Conservation (phyloP, 2,113 vertebrate species). For the Daboia siamensis region DNA sequence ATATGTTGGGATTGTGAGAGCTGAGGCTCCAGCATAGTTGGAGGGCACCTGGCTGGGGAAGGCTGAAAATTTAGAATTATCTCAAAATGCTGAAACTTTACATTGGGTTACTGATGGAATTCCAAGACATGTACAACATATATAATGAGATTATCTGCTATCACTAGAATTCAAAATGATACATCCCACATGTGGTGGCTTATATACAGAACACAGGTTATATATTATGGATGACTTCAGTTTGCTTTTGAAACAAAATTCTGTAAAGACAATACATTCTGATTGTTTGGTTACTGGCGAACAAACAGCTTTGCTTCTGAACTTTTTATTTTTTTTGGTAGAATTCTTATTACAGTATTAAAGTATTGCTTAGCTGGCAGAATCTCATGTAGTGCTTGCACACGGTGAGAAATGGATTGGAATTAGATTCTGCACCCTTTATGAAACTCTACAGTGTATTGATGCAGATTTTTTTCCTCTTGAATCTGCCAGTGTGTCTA, state of each 20-base stretch:
- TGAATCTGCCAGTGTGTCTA: slow-evolving; percentile 54
- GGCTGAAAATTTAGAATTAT: slow-evolving; percentile 61
- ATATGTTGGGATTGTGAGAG: background rate
- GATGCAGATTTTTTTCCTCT: slow-evolving; percentile 45
- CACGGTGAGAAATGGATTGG: slow-evolving; percentile 46
- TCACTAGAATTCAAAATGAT: slow-evolving; percentile 60
- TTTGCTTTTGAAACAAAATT: slow-evolving; percentile 45
- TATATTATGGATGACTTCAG: slow-evolving; percentile 49
- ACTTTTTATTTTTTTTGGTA: slow-evolving; percentile 60
- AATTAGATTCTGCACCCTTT: slow-evolving; percentile 57
- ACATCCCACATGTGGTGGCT: slow-evolving; percentile 53
- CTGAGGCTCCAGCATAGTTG: background rate
- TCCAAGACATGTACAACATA: slow-evolving; percentile 68
- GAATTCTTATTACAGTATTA: slow-evolving; percentile 72
- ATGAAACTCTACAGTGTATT: slow-evolving; percentile 66
- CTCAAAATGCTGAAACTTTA: slow-evolving; percentile 72
- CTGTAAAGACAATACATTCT: slow-evolving; percentile 64
- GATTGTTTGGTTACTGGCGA: slow-evolving; percentile 59
- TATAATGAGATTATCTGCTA: slow-evolving; percentile 61
- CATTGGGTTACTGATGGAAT: slow-evolving; percentile 75
- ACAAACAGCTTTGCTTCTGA: slow-evolving; percentile 48
- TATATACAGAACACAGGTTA: slow-evolving; percentile 60
- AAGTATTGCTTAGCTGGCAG: slow-evolving; percentile 81
- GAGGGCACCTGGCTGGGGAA: background rate
- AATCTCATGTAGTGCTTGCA: slow-evolving; percentile 66